Conservation (phyloP, 2,113 vertebrate species). For the Pristiophorus japonicus region DNA sequence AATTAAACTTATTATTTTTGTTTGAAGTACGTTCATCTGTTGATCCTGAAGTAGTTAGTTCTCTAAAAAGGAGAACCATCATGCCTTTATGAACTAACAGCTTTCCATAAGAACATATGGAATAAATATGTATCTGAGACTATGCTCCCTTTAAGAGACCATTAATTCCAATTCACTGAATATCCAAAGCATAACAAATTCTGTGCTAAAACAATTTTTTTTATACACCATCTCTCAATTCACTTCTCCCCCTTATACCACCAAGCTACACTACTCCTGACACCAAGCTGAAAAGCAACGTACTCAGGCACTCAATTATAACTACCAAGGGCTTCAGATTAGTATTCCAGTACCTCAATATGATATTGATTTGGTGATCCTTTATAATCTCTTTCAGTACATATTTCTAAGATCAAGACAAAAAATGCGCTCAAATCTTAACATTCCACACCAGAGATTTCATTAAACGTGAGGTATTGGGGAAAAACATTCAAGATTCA, state of each 20-base stretch:
- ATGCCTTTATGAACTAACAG: not conserved
- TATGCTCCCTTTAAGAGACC: not conserved
- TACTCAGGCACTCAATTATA: not conserved
- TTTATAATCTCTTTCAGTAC: not conserved
- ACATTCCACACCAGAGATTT: not conserved
- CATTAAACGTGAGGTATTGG: not conserved
- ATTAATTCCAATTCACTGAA: not conserved
- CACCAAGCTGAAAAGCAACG: not conserved
- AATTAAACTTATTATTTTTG: slow-evolving; percentile 32
- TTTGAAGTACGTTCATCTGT: slow-evolving; percentile 18
- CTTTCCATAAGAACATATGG: not conserved
- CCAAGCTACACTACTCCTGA: not conserved
- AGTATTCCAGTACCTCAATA: not conserved
- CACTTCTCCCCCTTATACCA: not conserved
- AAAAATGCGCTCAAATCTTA: not conserved
- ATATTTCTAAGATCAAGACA: not conserved
- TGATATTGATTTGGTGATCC: not conserved
- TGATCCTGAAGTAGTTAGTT: not conserved
- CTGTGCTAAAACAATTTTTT: too few relatives aligned
- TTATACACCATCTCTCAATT: too few relatives aligned
- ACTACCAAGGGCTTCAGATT: not conserved
- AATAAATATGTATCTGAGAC: not conserved
- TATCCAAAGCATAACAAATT: not conserved
- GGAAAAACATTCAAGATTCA: not conserved
- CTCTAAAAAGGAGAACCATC: not conserved